Evolutionary conservation across 2,797 vertebrate genomes (phyloP).

Genomic region (Columba guinea): DNA sequence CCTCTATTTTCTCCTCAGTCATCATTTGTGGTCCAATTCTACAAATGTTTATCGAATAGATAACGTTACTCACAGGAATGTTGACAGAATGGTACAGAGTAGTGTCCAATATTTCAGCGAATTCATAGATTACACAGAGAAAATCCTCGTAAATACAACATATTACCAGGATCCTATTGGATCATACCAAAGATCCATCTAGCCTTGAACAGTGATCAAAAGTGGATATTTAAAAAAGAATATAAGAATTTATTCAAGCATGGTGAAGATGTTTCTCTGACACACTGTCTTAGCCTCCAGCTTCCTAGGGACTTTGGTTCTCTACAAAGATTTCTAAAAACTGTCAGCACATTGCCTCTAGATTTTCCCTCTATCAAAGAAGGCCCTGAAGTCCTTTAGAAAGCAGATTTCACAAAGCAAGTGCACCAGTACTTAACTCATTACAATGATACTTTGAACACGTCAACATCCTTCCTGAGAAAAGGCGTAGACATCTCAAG

Average conservation of each 20-base stretch:
- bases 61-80: neutral
- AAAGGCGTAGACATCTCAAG: neutral
- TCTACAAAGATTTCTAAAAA: neutral
- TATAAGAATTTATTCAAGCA: neutral
- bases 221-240: fast-evolving
- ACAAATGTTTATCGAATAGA: neutral
- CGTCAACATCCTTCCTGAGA: neutral
- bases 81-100: neutral
- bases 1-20: neutral
- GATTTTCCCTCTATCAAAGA: neutral
- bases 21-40: neutral
- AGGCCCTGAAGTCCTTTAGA: neutral
- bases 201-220: neutral
- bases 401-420: neutral
- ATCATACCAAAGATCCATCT: neutral
- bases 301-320: neutral
- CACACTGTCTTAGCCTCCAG: neutral
- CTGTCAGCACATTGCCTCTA: neutral
- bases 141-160: neutral
- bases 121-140: neutral
- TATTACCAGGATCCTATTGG: neutral
- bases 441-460: neutral
- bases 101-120: neutral
- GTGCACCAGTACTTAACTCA: neutral
- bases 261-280: neutral